Evolutionary conservation across 2,797 vertebrate species (phyloP).

Genomic region (Thripadectes ignobilis): DNA sequence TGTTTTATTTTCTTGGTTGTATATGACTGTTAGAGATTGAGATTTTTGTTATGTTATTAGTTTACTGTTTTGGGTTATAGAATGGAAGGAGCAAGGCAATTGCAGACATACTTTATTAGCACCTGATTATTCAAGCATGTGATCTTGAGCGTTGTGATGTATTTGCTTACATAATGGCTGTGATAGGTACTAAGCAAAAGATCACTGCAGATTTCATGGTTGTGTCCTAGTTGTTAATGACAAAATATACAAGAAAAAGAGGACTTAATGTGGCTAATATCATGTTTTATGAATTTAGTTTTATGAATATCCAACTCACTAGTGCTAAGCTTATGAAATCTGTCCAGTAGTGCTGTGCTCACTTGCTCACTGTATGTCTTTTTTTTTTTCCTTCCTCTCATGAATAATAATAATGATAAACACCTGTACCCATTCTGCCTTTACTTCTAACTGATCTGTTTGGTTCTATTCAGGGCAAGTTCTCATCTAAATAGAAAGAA

Average conservation of each 20-base stretch:
- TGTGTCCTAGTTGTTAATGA: background rate
- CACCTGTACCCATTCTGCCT: background rate
- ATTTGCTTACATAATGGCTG: slow-evolving; percentile 7
- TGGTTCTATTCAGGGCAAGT: background rate
- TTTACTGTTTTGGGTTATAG: background rate
- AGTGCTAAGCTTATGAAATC: background rate
- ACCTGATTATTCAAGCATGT: background rate
- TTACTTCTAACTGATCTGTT: background rate
- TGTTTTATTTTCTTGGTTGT: background rate
- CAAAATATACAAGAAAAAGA: background rate
- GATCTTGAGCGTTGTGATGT: background rate
- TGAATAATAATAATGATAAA: background rate
- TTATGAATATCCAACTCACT: background rate
- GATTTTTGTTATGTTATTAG: background rate
- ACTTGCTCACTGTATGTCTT: background rate
- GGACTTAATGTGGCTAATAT: accelerated
- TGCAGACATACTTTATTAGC: background rate
- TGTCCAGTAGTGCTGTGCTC: background rate
- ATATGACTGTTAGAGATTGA: background rate
- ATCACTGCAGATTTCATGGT: background rate
- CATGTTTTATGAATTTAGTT: background rate
- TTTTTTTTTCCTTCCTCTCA: background rate
- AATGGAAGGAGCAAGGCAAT: background rate
- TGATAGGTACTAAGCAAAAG: background rate
- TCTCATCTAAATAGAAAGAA: background rate